A percentile compares a stretch with the other conserved stretches of the same genome.
Evolutionary conservation across 1,140 invertebrate genomes (phyloP).

Genomic region (Drosophila oshimai): DNA sequence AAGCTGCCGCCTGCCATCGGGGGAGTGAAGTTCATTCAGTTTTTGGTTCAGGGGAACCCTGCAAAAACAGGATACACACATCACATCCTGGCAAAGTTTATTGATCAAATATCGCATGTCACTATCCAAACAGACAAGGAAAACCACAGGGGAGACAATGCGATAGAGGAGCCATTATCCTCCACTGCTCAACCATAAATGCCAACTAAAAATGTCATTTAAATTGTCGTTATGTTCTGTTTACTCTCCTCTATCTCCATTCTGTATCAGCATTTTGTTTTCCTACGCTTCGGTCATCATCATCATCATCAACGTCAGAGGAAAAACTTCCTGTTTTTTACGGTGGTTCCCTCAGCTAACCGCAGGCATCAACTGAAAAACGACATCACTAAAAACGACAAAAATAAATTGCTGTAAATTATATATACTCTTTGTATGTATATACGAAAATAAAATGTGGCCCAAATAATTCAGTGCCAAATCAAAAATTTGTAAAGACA

Average conservation of each 20-base stretch:
- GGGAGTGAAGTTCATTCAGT: conserved; percentile 1
- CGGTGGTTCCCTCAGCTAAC: not conserved
- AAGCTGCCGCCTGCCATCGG: not conserved
- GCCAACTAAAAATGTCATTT: conserved; percentile 77
- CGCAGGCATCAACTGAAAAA: conserved; percentile 17
- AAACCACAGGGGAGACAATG: conserved; percentile 7
- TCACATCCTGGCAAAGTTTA: conserved; percentile 49
- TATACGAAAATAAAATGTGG: conserved; percentile 32
- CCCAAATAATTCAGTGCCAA: conserved; percentile 51
- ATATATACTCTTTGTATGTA: conserved; percentile 35
- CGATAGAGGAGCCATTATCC: conserved; percentile 20
- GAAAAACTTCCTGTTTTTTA: conserved; percentile 39
- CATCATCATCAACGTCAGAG: conserved; percentile 32
- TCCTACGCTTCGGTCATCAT: conserved; percentile 3
- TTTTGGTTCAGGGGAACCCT: conserved; percentile 10
- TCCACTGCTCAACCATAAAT: conserved; percentile 48
- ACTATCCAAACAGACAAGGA: conserved; percentile 11
- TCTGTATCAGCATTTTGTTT: conserved; percentile 10
- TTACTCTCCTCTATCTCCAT: conserved; percentile 53
- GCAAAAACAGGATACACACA: conserved; percentile 62
- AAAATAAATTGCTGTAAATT: conserved; percentile 73
- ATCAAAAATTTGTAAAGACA: conserved; percentile 53
- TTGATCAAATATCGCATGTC: conserved; percentile 79
- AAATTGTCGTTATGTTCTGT: conserved; percentile 73
- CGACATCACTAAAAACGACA: conserved; percentile 49